Conservation (phyloP, 2,797 vertebrate genomes). For the Rousettus madagascariensis region DNA sequence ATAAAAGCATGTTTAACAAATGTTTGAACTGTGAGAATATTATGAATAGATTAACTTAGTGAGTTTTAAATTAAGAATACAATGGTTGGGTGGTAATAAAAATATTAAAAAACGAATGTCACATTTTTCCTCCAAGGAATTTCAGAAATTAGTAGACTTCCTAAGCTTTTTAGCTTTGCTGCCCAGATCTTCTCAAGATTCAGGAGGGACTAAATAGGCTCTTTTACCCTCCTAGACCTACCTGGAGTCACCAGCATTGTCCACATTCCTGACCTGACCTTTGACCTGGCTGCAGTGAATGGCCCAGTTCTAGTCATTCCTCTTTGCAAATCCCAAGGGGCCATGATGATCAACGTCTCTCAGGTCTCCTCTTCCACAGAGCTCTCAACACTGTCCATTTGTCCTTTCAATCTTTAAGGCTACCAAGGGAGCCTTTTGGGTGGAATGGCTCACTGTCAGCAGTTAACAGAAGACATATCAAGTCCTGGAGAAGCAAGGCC, state of each 20-base stretch:
- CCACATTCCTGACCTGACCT: conserved; percentile 81
- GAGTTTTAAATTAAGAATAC: conserved; percentile 41
- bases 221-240: conserved; percentile 78
- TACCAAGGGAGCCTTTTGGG: conserved; percentile 67
- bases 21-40: conserved; percentile 17
- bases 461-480: conserved; percentile 75
- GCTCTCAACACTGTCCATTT: conserved; percentile 76
- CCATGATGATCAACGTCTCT: conserved; percentile 74
- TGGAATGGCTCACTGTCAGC: conserved; percentile 72
- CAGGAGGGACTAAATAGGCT: conserved; percentile 46
- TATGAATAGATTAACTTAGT: conserved; percentile 3
- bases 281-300: conserved; percentile 78
- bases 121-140: conserved; percentile 61
- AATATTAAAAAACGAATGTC: conserved; percentile 37
- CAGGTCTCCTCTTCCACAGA: conserved; percentile 79
- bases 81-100: conserved; percentile 1
- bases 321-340: conserved; percentile 78
- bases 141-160: conserved; percentile 55
- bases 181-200: conserved; percentile 57
- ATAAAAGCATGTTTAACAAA: not conserved
- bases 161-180: conserved; percentile 57
- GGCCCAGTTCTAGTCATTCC: conserved; percentile 75
- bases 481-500: conserved; percentile 71
- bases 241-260: conserved; percentile 79
- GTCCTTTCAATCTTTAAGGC: conserved; percentile 77